phyloP scores from a whole-genome alignment of 2,113 vertebrate species.

The Alligator sinensis region DNA sequence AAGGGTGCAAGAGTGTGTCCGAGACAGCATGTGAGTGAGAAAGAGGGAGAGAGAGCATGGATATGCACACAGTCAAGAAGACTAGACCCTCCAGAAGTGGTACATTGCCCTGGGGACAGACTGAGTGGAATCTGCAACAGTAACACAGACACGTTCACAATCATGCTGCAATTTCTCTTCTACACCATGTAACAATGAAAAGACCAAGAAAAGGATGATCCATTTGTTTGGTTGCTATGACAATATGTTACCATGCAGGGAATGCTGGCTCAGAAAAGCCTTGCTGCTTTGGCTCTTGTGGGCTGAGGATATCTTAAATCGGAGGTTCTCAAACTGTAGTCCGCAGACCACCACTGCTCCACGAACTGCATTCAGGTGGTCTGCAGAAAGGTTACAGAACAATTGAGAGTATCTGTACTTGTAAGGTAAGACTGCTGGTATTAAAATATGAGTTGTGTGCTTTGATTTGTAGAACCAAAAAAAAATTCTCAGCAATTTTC shows the following conservation, averaged over 20 bases:
- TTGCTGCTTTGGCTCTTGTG: slow-evolving; percentile 28
- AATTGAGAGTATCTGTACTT: too few species aligned
- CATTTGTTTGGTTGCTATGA: slow-evolving; percentile 69
- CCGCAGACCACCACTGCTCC: too few species aligned
- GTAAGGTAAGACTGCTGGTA: too few species aligned
- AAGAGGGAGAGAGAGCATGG: too few species aligned
- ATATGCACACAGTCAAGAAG: too few species aligned
- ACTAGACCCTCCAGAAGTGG: neutral
- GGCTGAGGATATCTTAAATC: neutral
- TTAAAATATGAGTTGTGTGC: too few species aligned
- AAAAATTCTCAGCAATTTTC: too few species aligned
- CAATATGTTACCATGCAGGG: neutral
- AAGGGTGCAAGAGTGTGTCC: neutral
- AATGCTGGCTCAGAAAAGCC: neutral
- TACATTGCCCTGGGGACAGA: accelerated
- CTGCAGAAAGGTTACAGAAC: too few species aligned
- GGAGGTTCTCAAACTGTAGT: accelerated
- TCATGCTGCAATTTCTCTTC: neutral
- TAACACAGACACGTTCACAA: neutral
- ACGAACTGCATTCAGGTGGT: too few species aligned
- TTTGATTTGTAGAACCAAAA: too few species aligned
- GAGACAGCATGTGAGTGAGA: neutral
- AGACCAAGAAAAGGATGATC: slow-evolving; percentile 26
- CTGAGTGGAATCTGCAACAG: neutral
- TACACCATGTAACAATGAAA: neutral